Conservation (phyloP, 2,113 vertebrate species). For the Solea solea region DNA sequence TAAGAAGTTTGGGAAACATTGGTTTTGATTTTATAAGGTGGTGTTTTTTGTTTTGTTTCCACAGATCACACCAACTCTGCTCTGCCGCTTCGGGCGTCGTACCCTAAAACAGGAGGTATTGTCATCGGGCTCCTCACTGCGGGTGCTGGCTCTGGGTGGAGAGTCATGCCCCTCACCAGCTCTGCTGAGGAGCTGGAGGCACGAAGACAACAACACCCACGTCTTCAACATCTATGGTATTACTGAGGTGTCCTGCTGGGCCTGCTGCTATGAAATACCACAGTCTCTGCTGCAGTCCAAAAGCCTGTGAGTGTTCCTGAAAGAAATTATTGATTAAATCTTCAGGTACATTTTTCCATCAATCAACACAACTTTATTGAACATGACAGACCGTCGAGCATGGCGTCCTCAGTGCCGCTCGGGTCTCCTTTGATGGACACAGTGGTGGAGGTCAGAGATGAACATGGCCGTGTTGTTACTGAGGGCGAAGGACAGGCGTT, state of each 20-base stretch:
- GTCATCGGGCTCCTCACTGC: slow-evolving; percentile 84
- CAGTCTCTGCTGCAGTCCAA: slow-evolving; percentile 69
- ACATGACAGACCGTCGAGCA: slow-evolving; percentile 64
- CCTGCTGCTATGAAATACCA: slow-evolving; percentile 87
- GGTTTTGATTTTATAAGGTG: background rate
- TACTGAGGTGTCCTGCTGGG: slow-evolving; percentile 98
- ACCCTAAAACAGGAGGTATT: slow-evolving; percentile 84
- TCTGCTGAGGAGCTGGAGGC: slow-evolving; percentile 87
- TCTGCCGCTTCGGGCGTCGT: slow-evolving; percentile 86
- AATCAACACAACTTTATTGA: background rate
- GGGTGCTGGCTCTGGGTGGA: slow-evolving; percentile 92
- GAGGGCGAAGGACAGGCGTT: slow-evolving; percentile 93
- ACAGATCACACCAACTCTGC: slow-evolving; percentile 91
- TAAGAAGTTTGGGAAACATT: too few species aligned
- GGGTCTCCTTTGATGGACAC: slow-evolving; percentile 89
- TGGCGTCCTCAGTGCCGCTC: slow-evolving; percentile 79
- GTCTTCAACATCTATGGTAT: slow-evolving; percentile 95
- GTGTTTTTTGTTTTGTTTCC: background rate
- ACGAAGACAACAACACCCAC: slow-evolving; percentile 85
- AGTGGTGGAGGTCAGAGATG: slow-evolving; percentile 87
- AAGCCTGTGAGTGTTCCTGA: slow-evolving; percentile 51
- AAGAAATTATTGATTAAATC: background rate
- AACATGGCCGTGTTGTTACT: slow-evolving; percentile 75
- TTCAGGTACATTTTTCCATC: background rate
- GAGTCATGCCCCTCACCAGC: slow-evolving; percentile 86